Percentiles rank a stretch among this genome's conserved stretches.
Evolutionary conservation across 1,140 invertebrate species (phyloP).

Genomic region (Anagrus nilaparvatae): DNA sequence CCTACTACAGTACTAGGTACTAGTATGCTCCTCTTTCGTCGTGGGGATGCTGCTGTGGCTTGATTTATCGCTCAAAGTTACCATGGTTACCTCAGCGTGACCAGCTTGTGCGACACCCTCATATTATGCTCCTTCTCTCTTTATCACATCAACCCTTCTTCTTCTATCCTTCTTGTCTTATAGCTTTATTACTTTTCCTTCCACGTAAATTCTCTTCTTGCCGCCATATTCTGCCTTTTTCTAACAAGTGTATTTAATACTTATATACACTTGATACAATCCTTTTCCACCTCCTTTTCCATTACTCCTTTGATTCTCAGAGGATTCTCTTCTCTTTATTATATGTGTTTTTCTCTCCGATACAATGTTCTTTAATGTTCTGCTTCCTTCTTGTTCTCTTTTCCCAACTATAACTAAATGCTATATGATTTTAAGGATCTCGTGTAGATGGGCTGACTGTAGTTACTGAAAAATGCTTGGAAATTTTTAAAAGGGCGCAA

Average conservation of each 20-base stretch:
- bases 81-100: conserved; percentile 40
- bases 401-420: too few relatives aligned
- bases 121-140: conserved; percentile 31
- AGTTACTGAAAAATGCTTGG: too few relatives aligned
- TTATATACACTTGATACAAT: conserved; percentile 4
- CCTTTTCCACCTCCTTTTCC: not conserved
- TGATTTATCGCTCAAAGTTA: conserved; percentile 40
- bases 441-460: too few relatives aligned
- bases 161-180: conserved; percentile 14
- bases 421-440: too few relatives aligned
- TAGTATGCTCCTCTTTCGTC: conserved; percentile 14
- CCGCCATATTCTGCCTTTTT: too few relatives aligned
- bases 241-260: too few relatives aligned
- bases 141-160: conserved; percentile 14
- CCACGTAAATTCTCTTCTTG: not conserved
- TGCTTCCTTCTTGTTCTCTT: not conserved
- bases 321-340: not conserved
- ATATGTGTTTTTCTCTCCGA: conserved; percentile 5
- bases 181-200: not conserved
- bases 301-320: conserved; percentile 8
- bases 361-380: not conserved
- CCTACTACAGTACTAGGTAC: conserved; percentile 13
- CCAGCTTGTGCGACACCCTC: conserved; percentile 40
- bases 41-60: conserved; percentile 40
- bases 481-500: too few relatives aligned